Evolutionary conservation across 2,113 vertebrate genomes (phyloP), one percentile per base, ranked within the genome.

Genomic region (Sinosuthora webbiana): DNA sequence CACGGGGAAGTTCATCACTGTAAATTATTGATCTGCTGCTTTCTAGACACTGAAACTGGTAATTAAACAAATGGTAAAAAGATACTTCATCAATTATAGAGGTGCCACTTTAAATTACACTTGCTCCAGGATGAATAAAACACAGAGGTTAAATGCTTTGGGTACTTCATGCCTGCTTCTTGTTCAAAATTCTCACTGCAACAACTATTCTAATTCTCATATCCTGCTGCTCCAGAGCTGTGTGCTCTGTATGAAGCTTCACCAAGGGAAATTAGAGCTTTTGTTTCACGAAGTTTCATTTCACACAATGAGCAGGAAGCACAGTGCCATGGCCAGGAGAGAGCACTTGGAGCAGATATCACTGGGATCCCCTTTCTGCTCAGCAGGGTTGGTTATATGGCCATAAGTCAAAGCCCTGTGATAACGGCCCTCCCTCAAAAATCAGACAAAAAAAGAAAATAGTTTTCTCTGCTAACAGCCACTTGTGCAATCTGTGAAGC

Each of bases 51-150:
- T 83, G 93, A 87, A 94, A 90, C 92, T 94, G 94, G 95, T 96
- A 97, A 95, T 97, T 97, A 97, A 95, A 97, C 87, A 94, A 96
- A 87, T 67, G 87, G 95, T 93, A 96, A 89, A 87, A 68, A 94
- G 96, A 97, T 94, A 89, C 94, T 85, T 92, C 93, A 97, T 97
- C 73, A 95, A 96, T 97, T 95, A 97, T 94, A 88, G 79, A 97
- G 67, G 56, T 86, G 85, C 57, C 95, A 94, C 71, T 91, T 96
- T 97, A 94, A 96, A 95, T 97, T 95, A 95, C 94, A 96, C 79
- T 93, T 93, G 69, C 95, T 90, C 25, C 47, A 47, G 63, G 80
- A 89, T 78, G 65, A 89, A 88, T 93, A 88, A 86, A 92, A 81
- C 77, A 92, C 83, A 44, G 64, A 90, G 80, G 90, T 71, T 93